Percentiles rank a stretch among this genome's conserved stretches.
Evolutionary conservation across 37 sponge, comb jelly and placozoan species (phyloP).

Genomic region (Halichondria panicea): DNA sequence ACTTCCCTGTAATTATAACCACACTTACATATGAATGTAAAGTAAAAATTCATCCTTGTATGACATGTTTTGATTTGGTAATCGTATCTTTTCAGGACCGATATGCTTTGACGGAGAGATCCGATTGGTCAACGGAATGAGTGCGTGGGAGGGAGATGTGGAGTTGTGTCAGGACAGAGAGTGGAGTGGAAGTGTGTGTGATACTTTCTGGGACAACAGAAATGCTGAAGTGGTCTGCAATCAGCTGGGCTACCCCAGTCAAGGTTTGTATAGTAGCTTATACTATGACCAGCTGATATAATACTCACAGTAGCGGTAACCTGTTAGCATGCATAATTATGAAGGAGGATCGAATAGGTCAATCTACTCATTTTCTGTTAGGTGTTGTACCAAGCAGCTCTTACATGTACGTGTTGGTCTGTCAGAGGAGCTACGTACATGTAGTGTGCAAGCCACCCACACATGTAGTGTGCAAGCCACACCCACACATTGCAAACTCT

Average conservation of each 20-base stretch:
- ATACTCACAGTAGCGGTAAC: too few relatives aligned
- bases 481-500: too few relatives aligned
- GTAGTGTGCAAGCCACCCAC: too few relatives aligned
- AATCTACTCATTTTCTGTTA: too few relatives aligned
- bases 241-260: constrained; percentile 26
- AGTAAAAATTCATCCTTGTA: neutral
- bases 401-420: too few relatives aligned
- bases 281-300: too few relatives aligned
- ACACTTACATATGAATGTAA: neutral
- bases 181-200: constrained; percentile 44
- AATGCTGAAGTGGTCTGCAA: constrained; percentile 45
- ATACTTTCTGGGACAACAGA: constrained; percentile 15
- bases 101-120: constrained; percentile 21
- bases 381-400: too few relatives aligned
- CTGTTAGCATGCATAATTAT: too few relatives aligned
- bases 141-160: constrained; percentile 19
- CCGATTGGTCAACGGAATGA: constrained; percentile 1
- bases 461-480: too few relatives aligned
- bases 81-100: neutral
- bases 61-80: neutral
- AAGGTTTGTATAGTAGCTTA: neutral
- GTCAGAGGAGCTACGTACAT: too few relatives aligned
- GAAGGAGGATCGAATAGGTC: too few relatives aligned
- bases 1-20: neutral
- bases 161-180: constrained; percentile 9